phyloP scores from a whole-genome alignment of 2,888 invertebrate species.

The Thalpophila matura region DNA sequence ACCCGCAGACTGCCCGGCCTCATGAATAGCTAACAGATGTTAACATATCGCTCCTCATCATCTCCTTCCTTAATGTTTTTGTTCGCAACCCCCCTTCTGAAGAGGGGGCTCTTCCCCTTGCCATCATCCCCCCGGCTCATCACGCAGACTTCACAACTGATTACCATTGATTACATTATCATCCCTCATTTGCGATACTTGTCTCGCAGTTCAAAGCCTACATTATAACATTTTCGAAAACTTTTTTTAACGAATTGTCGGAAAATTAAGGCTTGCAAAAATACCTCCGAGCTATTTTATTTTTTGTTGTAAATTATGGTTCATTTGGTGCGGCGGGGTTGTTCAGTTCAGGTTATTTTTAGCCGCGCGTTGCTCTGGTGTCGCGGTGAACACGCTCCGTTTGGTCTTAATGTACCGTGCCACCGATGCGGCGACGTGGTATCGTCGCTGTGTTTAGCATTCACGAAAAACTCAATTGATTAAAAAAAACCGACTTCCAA shows the following conservation, averaged over 20 bases:
- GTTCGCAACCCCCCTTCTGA: no score
- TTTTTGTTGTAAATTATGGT: slow-evolving; percentile 3
- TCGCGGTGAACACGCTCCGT: slow-evolving; percentile 8
- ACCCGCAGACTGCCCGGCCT: neutral
- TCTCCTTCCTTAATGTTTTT: slow-evolving; percentile 1
- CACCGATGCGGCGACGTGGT: neutral
- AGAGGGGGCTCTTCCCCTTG: no score
- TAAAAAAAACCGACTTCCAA: no score
- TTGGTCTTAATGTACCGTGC: neutral
- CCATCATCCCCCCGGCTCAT: neutral
- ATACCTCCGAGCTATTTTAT: neutral
- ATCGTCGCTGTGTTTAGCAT: neutral
- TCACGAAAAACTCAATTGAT: no score
- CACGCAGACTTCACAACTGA: slow-evolving; percentile 20
- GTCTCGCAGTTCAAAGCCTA: slow-evolving; percentile 16
- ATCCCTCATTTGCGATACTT: slow-evolving; percentile 33
- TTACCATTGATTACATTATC: slow-evolving; percentile 49
- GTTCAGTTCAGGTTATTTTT: neutral
- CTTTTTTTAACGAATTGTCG: slow-evolving; percentile 11
- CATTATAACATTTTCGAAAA: slow-evolving; percentile 22
- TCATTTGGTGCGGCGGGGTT: neutral
- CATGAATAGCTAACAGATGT: slow-evolving; percentile 46
- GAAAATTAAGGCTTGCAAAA: slow-evolving; percentile 17
- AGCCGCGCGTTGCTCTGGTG: no score
- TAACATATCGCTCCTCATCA: slow-evolving; percentile 19